Conservation (phyloP, 2,797 vertebrate genomes). For the Chlorospingus semifuscus region DNA sequence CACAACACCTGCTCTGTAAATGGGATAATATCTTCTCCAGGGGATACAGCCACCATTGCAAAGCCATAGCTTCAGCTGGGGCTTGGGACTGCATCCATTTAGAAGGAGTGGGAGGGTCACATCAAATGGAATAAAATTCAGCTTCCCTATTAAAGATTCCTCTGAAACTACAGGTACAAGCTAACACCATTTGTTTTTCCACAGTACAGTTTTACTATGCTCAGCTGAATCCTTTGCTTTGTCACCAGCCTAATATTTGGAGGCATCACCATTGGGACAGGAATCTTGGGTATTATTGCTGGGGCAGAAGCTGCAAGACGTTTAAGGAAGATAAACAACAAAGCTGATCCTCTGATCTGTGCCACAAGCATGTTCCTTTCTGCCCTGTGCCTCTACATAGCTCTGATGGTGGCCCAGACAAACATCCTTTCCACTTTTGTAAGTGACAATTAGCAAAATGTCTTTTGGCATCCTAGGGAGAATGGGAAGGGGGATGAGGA, state of each 20-base stretch:
- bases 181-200: not conserved
- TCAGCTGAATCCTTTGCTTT: conserved; percentile 9
- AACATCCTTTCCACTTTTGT: conserved; percentile 84
- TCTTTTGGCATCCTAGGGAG: not conserved
- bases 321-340: conserved; percentile 76
- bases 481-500: not conserved
- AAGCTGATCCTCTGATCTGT: conserved; percentile 88
- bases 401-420: conserved; percentile 78
- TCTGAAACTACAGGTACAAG: not conserved
- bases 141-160: not conserved
- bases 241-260: conserved; percentile 85
- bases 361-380: conserved; percentile 83
- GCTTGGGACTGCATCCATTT: not conserved
- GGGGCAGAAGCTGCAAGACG: conserved; percentile 79
- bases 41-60: not conserved
- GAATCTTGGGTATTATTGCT: conserved; percentile 83
- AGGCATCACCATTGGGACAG: conserved; percentile 81
- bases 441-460: conserved; percentile 59
- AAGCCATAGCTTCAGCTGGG: not conserved
- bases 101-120: not conserved
- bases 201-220: not conserved
- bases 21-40: not conserved
- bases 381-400: conserved; percentile 81
- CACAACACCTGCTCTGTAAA: not conserved
- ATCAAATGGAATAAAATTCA: not conserved